These are phyloP conservation scores for Hemiscyllium ocellatum DNA, from an alignment of 2,113 vertebrate species.

Conservation along the genomic window DNA sequence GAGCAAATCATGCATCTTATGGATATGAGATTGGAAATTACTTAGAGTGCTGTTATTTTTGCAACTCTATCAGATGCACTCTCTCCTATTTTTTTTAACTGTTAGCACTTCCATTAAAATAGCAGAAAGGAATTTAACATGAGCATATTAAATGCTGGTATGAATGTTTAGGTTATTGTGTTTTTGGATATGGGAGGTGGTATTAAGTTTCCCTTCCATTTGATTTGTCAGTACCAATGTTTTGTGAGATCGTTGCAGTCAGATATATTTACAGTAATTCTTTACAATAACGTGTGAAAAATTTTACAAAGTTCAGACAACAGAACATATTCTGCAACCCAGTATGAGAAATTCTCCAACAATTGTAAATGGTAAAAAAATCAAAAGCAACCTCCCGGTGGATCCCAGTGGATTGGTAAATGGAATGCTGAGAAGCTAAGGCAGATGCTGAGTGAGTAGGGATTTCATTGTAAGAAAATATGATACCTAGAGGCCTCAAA, in stretches of 20 bases:
- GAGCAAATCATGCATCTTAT: background rate
- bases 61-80: background rate
- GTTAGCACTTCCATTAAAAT: background rate
- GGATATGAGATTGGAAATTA: background rate
- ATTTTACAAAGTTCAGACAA: background rate
- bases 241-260: background rate
- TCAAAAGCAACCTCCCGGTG: background rate
- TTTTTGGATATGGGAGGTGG: background rate
- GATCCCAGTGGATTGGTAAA: background rate
- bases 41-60: background rate
- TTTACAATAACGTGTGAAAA: background rate
- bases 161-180: background rate
- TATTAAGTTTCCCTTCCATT: background rate
- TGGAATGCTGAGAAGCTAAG: background rate
- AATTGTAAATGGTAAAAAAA: background rate
- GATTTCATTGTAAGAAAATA: background rate
- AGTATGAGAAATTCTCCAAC: background rate
- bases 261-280: background rate
- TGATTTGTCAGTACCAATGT: background rate
- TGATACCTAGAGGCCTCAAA: background rate
- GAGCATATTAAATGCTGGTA: background rate
- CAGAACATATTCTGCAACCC: background rate
- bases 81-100: background rate
- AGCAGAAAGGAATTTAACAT: background rate
- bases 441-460: background rate